Base-by-base conservation (phyloP, 2,797 vertebrate genomes). In the Sebastes cheni region DNA sequence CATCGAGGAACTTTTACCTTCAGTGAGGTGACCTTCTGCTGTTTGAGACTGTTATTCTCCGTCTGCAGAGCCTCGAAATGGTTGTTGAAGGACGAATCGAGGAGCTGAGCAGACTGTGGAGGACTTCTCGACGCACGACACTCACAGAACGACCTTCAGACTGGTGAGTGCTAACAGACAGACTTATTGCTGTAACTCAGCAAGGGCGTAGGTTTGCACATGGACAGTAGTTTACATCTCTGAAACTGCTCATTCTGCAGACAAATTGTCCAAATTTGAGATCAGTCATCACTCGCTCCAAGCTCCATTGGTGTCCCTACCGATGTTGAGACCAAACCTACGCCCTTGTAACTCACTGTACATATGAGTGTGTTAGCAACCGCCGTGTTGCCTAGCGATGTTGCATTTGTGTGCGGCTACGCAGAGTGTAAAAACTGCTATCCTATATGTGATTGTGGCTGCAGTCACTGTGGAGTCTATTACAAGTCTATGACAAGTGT, bases 51-150 rank as follows among this genome's bases (percentile, higher is more conserved):
- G 39, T 42, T 42, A 10, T 18, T 30, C 18, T 67, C 9, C 9
- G 18, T 32, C 39, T 12, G 25, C 42, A 50, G 18, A 22, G 62
- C n/a, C 61, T 39, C 4, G 7, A 46, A 46, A 18, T 42, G 39
- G 39, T 42, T 42, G 0, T 42, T 42, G 14, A 42, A 0, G 13
- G 39, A 42, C 14, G 6, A 42, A 14, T 42, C 0, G 39, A 16
- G 14, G 14, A 16, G 39, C 39, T 42, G 39, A 42, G 39, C 42
- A 46, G 42, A 46, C 42, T 46, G 42, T 36, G 61, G n/a, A 64
- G n/a, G 12, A 23, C 61, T 36, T 36, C 29, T 0, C 12, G 3
- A 11, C 0, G 32, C 18, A 6, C 12, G 6, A 11, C 4, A n/a
- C 25, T 27, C 30, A 29, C 59, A 62, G 0, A 39, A 5, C 14